Percentiles rank a stretch among this genome's conserved stretches.
These are phyloP conservation scores for Spheniscus mendiculus DNA, from an alignment of 2,113 vertebrate species.

Conservation along the genomic window DNA sequence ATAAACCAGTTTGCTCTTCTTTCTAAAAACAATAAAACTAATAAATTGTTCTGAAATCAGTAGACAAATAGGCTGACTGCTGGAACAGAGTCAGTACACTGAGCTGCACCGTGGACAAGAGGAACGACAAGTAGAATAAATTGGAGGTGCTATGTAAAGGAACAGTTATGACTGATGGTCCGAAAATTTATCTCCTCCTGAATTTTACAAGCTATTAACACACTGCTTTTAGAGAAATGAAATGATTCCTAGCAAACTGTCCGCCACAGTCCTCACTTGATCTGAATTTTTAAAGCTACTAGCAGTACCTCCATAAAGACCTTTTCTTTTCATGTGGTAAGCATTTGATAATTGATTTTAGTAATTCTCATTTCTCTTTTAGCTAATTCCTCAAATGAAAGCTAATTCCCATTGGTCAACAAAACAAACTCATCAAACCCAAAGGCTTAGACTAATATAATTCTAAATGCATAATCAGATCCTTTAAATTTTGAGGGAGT, in stretches of 20 bases:
- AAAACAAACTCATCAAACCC: not conserved
- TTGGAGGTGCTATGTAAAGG: not conserved
- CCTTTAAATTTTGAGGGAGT: not conserved
- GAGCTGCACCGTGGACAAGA: not conserved
- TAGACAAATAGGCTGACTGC: not conserved
- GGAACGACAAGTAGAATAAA: not conserved
- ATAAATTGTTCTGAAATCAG: conserved; percentile 1
- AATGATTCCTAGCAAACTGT: not conserved
- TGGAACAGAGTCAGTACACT: not conserved
- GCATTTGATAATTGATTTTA: not conserved
- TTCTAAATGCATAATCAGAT: not conserved
- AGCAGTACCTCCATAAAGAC: not conserved
- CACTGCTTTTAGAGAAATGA: not conserved
- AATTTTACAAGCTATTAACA: not conserved
- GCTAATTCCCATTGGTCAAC: not conserved
- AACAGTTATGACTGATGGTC: not conserved
- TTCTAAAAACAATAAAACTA: conserved; percentile 14
- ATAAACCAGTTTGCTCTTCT: not conserved
- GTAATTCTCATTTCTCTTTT: not conserved
- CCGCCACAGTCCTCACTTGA: not conserved
- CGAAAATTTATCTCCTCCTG: not conserved
- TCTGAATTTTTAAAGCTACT: not conserved
- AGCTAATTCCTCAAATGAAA: not conserved
- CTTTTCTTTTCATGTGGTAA: not conserved
- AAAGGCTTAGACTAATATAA: not conserved